phyloP scores from a whole-genome alignment of 2,113 vertebrate species.

The Sebastes fasciatus region DNA sequence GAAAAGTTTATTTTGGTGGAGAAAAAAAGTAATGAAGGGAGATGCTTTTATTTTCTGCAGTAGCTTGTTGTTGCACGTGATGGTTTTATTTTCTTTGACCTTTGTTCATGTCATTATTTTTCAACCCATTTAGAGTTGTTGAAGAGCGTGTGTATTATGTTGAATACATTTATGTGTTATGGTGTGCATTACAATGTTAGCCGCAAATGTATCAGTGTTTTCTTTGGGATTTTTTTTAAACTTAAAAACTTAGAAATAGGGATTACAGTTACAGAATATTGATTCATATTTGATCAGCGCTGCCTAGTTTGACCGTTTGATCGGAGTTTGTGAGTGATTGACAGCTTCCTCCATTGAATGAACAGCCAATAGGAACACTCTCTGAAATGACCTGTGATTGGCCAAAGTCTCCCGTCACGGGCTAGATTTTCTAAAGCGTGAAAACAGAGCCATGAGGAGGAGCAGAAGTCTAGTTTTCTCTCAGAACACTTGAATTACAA shows the following conservation, averaged over 20 bases:
- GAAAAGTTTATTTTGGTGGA: background rate
- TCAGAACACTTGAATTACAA: no score
- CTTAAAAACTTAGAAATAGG: background rate
- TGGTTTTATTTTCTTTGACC: background rate
- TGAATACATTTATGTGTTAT: background rate
- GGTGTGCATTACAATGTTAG: background rate
- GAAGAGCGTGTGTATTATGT: background rate
- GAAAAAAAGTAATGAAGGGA: slow-evolving; percentile 5
- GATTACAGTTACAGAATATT: no score
- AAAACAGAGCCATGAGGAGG: no score
- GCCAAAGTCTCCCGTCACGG: no score
- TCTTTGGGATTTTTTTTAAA: background rate
- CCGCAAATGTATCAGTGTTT: background rate
- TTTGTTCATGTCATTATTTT: slow-evolving; percentile 6
- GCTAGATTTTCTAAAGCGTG: no score
- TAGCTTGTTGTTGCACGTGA: background rate
- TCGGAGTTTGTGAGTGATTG: no score
- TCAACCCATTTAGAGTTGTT: background rate
- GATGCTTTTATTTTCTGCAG: slow-evolving; percentile 7
- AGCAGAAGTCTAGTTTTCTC: no score
- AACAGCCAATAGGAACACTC: no score
- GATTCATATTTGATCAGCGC: no score
- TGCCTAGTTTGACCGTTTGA: no score
- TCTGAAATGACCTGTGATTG: no score
- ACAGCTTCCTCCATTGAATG: no score